Base-by-base conservation (phyloP, 2,888 invertebrate species). In the Stictocephala bisonia region DNA sequence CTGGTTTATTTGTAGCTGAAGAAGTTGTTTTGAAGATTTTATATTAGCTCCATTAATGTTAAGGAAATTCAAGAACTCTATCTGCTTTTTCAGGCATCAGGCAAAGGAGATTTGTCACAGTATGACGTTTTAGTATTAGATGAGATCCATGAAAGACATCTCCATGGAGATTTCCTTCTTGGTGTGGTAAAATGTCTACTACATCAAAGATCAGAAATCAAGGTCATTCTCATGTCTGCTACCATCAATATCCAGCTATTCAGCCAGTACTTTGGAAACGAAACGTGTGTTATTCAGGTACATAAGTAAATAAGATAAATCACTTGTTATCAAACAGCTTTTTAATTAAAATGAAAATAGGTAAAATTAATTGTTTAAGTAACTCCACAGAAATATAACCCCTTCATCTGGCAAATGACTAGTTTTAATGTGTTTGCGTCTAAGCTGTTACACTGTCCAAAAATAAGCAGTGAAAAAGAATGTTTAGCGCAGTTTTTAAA, bases 221-320 rank as follows among this genome's bases (percentile, higher is more conserved):
- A 97, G 84, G 84, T 97, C 13, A 91, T 98, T 48, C 89, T 99
- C 0, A 99, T 99, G 99, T 98, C 98, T 0, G 99, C 99, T 13
- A 99, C 99, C 0, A 99, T 99, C 72, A 99, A 99, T 85, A 92
- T 99, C 26, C 90, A 96, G 78, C 86, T 99, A n/a, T 99, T 99
- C 84, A 89, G 91, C 76, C 88, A 90, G 78, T 99, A 97, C 83
- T 99, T 99, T 81, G 84, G 89, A 1, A 87, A 89, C 2, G 93
- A 95, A 82, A 94, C 95, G 50, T 90, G 90, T 73, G 89, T 96
- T 66, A 90, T 97, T 79, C 91, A 95, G 86, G 93, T 92, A 82
- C 80, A 18, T 20, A 4, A 18, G 73, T 70, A 18, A 64, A 58
- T 27, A n/a, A n/a, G n/a, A n/a, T n/a, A n/a, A n/a, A n/a, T n/a